These are phyloP conservation scores for Hypsopygia costalis DNA, from an alignment of 2,888 invertebrate genomes.

Conservation along the genomic window DNA sequence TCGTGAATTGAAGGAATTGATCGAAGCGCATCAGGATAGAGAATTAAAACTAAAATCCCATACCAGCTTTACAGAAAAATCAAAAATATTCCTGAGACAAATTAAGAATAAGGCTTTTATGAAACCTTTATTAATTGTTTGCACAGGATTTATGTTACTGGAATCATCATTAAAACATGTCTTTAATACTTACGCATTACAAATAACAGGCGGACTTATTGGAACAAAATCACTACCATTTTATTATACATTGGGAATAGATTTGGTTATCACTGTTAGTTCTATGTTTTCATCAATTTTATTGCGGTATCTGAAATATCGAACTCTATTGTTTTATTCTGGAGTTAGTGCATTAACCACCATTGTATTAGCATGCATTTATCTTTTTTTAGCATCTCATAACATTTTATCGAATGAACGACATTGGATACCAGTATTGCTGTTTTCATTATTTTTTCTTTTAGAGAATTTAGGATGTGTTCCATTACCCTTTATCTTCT, in stretches of 20 bases:
- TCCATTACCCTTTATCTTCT: conserved; percentile 29
- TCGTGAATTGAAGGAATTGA: conserved; percentile 25
- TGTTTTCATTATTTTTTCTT: conserved; percentile 29
- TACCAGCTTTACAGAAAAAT: not conserved
- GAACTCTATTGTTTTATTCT: conserved; percentile 35
- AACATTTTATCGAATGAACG: conserved; percentile 19
- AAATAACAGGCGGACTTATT: conserved; percentile 32
- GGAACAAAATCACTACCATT: conserved; percentile 20
- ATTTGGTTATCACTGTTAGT: conserved; percentile 28
- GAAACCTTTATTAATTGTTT: conserved; percentile 25
- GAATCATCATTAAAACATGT: conserved; percentile 34
- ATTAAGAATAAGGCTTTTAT: conserved; percentile 25
- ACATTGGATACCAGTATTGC: conserved; percentile 23
- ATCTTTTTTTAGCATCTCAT: conserved; percentile 21
- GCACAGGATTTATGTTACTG: conserved; percentile 25
- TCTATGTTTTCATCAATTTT: conserved; percentile 20
- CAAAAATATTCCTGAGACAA: conserved; percentile 4
- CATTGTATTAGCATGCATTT: conserved; percentile 22
- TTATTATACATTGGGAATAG: conserved; percentile 32
- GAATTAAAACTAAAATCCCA: not conserved
- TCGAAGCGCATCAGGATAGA: conserved; percentile 24
- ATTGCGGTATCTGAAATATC: conserved; percentile 23
- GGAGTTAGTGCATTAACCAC: conserved; percentile 26
- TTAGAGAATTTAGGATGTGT: conserved; percentile 32
- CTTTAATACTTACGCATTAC: conserved; percentile 34